phyloP scores from a whole-genome alignment of 2,797 vertebrate species.

The Thunnus albacares region DNA sequence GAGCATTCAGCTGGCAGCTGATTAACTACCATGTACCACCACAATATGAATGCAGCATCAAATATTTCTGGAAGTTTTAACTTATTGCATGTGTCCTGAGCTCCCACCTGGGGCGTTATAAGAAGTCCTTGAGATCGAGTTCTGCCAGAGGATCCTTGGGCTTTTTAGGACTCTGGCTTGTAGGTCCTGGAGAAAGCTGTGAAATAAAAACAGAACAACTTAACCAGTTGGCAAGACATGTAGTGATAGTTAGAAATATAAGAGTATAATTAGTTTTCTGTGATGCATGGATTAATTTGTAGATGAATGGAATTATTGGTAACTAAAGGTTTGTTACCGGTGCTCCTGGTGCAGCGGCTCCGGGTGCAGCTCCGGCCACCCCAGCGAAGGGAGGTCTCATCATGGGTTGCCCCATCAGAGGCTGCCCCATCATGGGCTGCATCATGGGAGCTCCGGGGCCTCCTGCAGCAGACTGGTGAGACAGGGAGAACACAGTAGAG shows the following conservation, averaged over 20 bases:
- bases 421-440: conserved; percentile 92
- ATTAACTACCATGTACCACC: not conserved
- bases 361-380: conserved; percentile 81
- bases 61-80: not conserved
- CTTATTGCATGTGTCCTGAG: conserved; percentile 1
- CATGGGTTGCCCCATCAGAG: conserved; percentile 94
- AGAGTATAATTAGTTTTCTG: not conserved
- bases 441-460: conserved; percentile 94
- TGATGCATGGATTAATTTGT: not conserved
- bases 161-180: conserved; percentile 97
- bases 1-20: no score
- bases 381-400: conserved; percentile 94
- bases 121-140: conserved; percentile 99
- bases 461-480: conserved; percentile 88
- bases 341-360: conserved; percentile 87
- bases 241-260: not conserved
- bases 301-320: not conserved
- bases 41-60: not conserved
- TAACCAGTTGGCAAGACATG: no score
- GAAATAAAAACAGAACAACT: not conserved
- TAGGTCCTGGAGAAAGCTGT: conserved; percentile 95
- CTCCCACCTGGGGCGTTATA: conserved; percentile 92
- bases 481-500: not conserved
- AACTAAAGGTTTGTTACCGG: conserved; percentile 83
- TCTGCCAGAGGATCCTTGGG: conserved; percentile 99